Base-by-base conservation (phyloP, 2,888 invertebrate genomes). In the Pilophorus perplexus region DNA sequence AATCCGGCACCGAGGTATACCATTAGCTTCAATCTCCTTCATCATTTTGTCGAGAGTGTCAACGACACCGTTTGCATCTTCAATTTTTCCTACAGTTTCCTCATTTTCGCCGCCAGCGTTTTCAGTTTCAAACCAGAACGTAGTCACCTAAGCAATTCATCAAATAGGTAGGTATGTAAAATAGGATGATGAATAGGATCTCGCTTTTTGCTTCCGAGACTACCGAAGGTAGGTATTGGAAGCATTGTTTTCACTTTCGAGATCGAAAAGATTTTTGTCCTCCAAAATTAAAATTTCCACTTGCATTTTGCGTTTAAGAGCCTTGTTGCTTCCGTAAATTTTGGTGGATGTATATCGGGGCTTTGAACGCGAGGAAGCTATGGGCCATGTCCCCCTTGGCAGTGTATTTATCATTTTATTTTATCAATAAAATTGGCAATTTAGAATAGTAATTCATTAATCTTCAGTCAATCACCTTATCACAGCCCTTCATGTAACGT, bases 1-100 rank as follows among this genome's bases (percentile, higher is more conserved):
- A 10, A 62, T 62, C 23, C 62, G 62, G 16, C 48, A 46, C 20
- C 62, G 6, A 4, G 46, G 46, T 10, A 62, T 62, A n/a, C 62
- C 62, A 12, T 18, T 28, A 20, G 16, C 28, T 27, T 62, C 48
- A 14, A 62, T 62, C 28, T 62, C 62, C 4, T 23, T 18, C 10
- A 62, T 28, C n/a, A 46, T 28, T 12, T 28, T 20, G 18, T 62
- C 46, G 8, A 62, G 6, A 18, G 14, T 33, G 14, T 44, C 46
- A 10, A 48, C 28, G 25, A 62, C 62, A 12, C 18, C n/a, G 33
- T 62, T 3, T 22, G 46, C 62, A 46, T 62, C 62, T 1, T 62
- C 46, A 10, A 62, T 18, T 14, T 16, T 28, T 20, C 62, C 62
- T 12, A 33, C 62, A 8, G 48, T 48, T 10, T 62, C 62, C 0